phyloP scores from a whole-genome alignment of 1,140 invertebrate species.

The Drosophila asahinai region DNA sequence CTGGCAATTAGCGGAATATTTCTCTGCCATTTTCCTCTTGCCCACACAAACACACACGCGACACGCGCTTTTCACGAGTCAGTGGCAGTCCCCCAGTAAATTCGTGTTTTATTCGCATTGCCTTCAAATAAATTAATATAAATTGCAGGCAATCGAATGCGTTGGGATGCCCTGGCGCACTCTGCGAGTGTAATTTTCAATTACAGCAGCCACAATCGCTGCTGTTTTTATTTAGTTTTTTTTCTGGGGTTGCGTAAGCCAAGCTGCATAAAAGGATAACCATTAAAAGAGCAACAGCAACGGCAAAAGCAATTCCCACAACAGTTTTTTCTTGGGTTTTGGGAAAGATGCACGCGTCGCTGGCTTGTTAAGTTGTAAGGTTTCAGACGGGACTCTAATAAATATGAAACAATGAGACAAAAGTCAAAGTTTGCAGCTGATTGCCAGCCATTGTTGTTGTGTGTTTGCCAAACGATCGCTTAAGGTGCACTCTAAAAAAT shows the following conservation, averaged over 20 bases:
- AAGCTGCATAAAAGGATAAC: constrained; percentile 77
- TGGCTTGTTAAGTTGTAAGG: constrained; percentile 69
- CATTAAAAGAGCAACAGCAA: constrained; percentile 60
- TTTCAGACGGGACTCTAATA: constrained; percentile 62
- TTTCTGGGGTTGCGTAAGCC: constrained; percentile 61
- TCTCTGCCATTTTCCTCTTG: constrained; percentile 31
- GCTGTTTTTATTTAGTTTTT: constrained; percentile 6
- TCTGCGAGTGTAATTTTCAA: constrained; percentile 65
- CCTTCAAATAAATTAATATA: constrained; percentile 75
- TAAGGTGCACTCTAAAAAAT: constrained; percentile 12
- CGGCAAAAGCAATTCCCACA: constrained; percentile 69
- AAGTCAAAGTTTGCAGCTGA: constrained; percentile 61
- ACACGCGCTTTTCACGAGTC: constrained; percentile 24
- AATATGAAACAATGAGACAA: constrained; percentile 83
- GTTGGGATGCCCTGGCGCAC: constrained; percentile 60
- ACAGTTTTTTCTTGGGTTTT: constrained; percentile 49
- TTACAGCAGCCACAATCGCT: constrained; percentile 34
- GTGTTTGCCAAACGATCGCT: constrained; percentile 43
- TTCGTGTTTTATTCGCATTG: constrained; percentile 53
- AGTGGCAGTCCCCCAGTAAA: constrained; percentile 23
- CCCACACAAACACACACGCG: constrained; percentile 10
- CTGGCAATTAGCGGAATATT: constrained; percentile 38
- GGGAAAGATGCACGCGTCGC: constrained; percentile 75
- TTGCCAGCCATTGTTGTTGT: constrained; percentile 48
- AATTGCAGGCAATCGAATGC: constrained; percentile 70